Percentiles rank a stretch among this genome's conserved stretches.
phyloP scores from a whole-genome alignment of 2,888 invertebrate species.

The Notocelia uddmanniana region DNA sequence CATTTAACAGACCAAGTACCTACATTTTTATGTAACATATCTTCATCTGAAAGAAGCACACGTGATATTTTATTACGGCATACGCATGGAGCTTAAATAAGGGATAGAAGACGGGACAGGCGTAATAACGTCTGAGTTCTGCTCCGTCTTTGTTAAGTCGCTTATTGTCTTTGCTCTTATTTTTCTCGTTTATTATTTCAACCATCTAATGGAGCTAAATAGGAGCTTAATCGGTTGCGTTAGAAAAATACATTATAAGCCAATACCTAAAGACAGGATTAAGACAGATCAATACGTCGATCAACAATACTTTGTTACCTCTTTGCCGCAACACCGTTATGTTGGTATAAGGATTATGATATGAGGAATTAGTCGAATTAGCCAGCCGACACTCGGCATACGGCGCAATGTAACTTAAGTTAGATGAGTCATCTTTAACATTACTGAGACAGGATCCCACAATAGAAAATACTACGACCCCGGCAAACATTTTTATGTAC shows the following conservation, averaged over 20 bases:
- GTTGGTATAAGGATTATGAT: too few relatives aligned
- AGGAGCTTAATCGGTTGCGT: background rate
- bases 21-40: background rate
- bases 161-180: background rate
- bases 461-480: background rate
- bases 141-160: background rate
- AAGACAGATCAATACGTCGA: too few relatives aligned
- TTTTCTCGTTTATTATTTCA: background rate
- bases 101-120: background rate
- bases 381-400: too few relatives aligned
- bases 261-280: too few relatives aligned
- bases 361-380: too few relatives aligned
- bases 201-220: background rate
- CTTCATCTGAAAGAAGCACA: background rate
- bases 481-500: background rate
- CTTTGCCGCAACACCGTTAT: too few relatives aligned
- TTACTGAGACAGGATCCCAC: background rate
- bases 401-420: too few relatives aligned
- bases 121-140: background rate
- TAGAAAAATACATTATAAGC: too few relatives aligned
- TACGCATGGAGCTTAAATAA: background rate
- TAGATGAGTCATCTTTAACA: background rate
- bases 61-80: background rate
- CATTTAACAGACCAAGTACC: background rate
- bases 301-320: too few relatives aligned